Base-by-base conservation (phyloP, 2,797 vertebrate species). In the Anomalospiza imberbis region DNA sequence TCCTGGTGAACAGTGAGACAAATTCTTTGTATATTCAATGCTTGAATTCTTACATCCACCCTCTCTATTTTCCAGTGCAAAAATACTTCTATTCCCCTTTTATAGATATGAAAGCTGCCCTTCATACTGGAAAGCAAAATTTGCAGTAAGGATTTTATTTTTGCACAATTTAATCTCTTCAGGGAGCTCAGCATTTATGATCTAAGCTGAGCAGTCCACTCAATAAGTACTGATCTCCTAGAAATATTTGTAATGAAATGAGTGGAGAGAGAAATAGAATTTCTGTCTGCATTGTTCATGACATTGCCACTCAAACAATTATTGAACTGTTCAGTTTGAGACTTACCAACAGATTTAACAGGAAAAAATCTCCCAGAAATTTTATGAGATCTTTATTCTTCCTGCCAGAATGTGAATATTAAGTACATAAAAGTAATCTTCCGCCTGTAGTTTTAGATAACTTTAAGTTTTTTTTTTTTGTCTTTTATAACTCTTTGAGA, bases 181-280 rank as follows among this genome's bases (percentile, higher is more conserved):
- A 32, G n/a, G 28, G n/a, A 83, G 25, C 36, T 29, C 47, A 71
- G 22, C 7, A 12, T 53, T 88, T 68, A 74, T 47, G 72, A 47
- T 58, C 28, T 85, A 71, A 74, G 38, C 25, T 26, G 29, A 79
- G 47, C 10, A 71, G 53, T 44, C 79, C 28, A 32, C 36, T 85
- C 57, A 74, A 66, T n/a, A 89, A 93, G 50, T 65, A 65, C 53
- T 45, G 61, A 71, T 88, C 81, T 92, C 71, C 29, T 28, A 88
- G 47, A 93, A 95, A 91, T 83, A 70, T 75, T 95, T 88, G 25
- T 65, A 85, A 81, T 66, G 6, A 91, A 87, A 48, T 81, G 55
- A 89, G 40, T 44, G 25, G 44, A 88, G 58, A 79, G 28, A 80
- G 40, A 91, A 91, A 80, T 28, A 83, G 34, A 68, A 75, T 78